Percentiles rank a stretch among this genome's conserved stretches.
phyloP scores from a whole-genome alignment of 2,113 vertebrate genomes.

The Leuciscus idus region DNA sequence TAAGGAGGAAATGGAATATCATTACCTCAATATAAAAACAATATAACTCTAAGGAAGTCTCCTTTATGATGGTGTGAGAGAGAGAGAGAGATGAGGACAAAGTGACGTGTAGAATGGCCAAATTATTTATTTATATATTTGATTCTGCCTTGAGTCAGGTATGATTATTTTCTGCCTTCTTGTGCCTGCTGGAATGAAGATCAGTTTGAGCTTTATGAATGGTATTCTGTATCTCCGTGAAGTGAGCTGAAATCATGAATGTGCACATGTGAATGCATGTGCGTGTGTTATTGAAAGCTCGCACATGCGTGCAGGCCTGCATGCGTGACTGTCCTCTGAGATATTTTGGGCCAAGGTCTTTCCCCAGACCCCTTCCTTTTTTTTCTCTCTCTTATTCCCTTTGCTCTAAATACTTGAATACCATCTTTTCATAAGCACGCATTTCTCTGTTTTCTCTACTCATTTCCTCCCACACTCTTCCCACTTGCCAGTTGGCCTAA shows the following conservation, averaged over 20 bases:
- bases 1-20: not conserved
- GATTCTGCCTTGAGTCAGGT: not conserved
- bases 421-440: not conserved
- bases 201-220: conserved; percentile 20
- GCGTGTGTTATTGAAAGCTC: conserved; percentile 30
- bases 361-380: conserved; percentile 43
- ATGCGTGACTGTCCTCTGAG: conserved; percentile 50
- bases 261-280: conserved; percentile 50
- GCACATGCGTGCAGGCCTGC: conserved; percentile 37
- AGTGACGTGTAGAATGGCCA: conserved; percentile 31
- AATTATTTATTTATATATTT: conserved; percentile 18
- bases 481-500: conserved; percentile 44
- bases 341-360: conserved; percentile 71
- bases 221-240: conserved; percentile 7
- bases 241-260: conserved; percentile 30
- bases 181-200: not conserved
- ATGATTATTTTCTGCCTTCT: not conserved
- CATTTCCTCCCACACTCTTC: conserved; percentile 28
- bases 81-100: not conserved
- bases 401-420: conserved; percentile 6
- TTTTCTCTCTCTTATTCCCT: conserved; percentile 1
- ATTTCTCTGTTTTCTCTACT: not conserved
- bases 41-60: not conserved
- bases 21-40: not conserved
- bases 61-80: not conserved